Base-by-base conservation (phyloP, 2,113 vertebrate species). In the Gobiocypris rarus region DNA sequence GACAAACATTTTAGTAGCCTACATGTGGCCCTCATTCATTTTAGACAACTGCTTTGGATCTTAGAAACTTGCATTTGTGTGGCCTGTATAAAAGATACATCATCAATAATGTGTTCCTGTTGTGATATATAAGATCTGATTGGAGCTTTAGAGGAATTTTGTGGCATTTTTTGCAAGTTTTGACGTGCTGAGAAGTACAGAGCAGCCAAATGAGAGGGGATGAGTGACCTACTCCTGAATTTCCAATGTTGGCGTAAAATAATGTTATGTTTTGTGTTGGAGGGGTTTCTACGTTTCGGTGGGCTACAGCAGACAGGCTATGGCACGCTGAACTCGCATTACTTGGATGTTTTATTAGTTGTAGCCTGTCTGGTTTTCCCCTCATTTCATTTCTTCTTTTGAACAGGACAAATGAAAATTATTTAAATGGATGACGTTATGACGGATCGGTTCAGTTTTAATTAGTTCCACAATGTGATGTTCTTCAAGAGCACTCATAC, bases 151-250 rank as follows among this genome's bases (percentile, higher is more conserved):
- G 38, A 28, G 52, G 56, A 59, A 63, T 28, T 28, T 41, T 38
- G n/a, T 59, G 24, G n/a, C 22, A 67, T 70, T 71, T 50, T 63
- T 63, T 59, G 26, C 92, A 88, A 50, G 92, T 90, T 70, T 41
- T 61, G 81, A 48, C 92, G 75, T 86, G 93, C 52, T 61, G 13
- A 43, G 7, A 63, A 56, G 31, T 26, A 48, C 11, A 77, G 19
- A 43, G 7, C 58, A 67, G 22, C 5, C 3, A 14, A 17, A 59
- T 48, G 38, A 26, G 76, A 13, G 15, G n/a, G 3, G 13, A 34
- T 7, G 0, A 31, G 14, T 10, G 26, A 75, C 52, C 5, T 3
- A 3, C 28, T 34, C 6, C 41, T 5, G 26, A 52, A 34, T 54
- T 75, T 52, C 73, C 24, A 28, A 54, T 26, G 31, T 41, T 22